A percentile compares a stretch with the other conserved stretches of the same genome.
These are phyloP conservation scores for Sarcophaga caerulescens DNA, from an alignment of 2,888 invertebrate species.

Conservation along the genomic window DNA sequence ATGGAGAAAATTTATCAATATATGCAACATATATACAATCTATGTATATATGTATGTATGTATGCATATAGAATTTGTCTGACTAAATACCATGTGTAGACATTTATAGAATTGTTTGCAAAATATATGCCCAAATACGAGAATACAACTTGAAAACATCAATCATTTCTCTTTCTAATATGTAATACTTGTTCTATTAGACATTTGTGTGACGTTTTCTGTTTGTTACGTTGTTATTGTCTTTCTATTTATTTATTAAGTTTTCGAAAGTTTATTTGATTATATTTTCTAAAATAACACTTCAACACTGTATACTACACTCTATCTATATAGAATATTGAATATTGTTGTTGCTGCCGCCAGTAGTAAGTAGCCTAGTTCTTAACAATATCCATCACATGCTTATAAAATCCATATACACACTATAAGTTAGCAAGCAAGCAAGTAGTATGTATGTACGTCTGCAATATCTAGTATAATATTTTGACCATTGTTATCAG, in stretches of 20 bases:
- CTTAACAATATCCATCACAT: slow-evolving; percentile 20
- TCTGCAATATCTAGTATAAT: slow-evolving; percentile 12
- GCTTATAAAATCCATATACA: not conserved
- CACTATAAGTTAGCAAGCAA: not conserved
- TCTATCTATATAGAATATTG: not conserved
- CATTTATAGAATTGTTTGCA: not conserved
- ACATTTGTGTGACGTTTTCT: not conserved
- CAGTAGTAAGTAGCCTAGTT: not conserved
- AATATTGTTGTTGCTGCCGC: not conserved
- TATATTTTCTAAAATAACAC: not conserved
- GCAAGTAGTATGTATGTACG: not conserved
- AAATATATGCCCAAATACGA: not conserved
- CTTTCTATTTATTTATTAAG: not conserved
- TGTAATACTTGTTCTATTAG: slow-evolving; percentile 20
- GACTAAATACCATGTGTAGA: not conserved
- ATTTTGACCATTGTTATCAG: slow-evolving; percentile 24
- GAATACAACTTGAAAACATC: slow-evolving; percentile 13
- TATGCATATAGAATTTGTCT: no score
- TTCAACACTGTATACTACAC: no score
- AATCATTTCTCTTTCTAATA: slow-evolving; percentile 8
- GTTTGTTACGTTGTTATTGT: not conserved
- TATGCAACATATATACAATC: not conserved
- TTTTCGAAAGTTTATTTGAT: slow-evolving; percentile 12
- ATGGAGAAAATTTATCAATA: not conserved
- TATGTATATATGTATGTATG: no score